Evolutionary conservation across 2,113 vertebrate genomes (phyloP).

Genomic region (Motacilla alba): DNA sequence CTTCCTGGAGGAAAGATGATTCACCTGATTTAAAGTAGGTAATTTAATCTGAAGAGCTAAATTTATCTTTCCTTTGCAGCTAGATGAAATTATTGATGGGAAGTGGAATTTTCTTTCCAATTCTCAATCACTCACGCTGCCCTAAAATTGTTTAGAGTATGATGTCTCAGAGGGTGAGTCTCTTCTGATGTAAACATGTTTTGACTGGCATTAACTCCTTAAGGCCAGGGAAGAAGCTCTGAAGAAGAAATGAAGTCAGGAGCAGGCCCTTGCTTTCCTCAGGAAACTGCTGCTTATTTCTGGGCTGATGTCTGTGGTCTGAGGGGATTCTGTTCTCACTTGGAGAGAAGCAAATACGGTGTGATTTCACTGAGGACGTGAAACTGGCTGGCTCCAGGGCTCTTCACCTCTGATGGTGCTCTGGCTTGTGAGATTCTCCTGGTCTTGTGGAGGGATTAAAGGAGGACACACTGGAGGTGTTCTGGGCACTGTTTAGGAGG

Average conservation of each 20-base stretch:
- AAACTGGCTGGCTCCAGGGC: background rate
- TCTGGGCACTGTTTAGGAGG: background rate
- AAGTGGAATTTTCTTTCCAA: background rate
- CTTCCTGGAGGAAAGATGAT: conserved; percentile 17
- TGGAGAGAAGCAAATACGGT: background rate
- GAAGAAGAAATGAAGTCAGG: background rate
- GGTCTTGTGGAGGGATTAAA: background rate
- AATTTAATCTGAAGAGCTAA: conserved; percentile 19
- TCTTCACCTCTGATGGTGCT: background rate
- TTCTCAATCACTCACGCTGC: background rate
- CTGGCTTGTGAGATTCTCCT: background rate
- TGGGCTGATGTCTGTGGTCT: background rate
- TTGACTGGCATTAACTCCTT: background rate
- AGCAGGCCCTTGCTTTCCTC: background rate
- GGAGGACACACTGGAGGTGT: background rate
- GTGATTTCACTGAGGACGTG: background rate
- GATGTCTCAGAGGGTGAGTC: background rate
- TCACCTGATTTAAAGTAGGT: conserved; percentile 37
- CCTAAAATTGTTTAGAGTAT: background rate
- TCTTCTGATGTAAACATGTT: background rate
- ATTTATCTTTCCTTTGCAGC: conserved; percentile 19
- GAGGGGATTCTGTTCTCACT: background rate
- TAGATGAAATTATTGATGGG: conserved; percentile 5
- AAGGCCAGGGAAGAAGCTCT: background rate
- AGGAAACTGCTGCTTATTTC: background rate